Conservation (phyloP, 1,140 invertebrate species). For the Drosophila tani region DNA sequence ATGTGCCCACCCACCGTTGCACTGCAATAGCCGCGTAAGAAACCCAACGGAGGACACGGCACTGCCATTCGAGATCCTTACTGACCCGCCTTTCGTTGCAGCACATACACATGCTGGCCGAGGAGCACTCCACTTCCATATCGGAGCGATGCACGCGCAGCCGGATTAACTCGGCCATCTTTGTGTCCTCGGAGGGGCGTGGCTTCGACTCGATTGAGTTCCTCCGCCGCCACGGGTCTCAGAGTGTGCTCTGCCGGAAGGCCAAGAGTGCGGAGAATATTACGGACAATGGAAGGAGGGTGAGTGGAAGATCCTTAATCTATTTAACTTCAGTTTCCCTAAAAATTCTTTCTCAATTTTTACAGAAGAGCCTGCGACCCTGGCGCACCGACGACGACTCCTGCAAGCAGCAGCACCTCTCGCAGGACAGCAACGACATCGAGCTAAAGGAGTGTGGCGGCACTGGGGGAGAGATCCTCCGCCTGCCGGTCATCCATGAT, state of each 20-base stretch:
- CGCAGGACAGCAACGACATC: slow-evolving; percentile 64
- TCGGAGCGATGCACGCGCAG: slow-evolving; percentile 87
- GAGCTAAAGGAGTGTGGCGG: slow-evolving; percentile 74
- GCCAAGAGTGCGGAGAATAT: slow-evolving; percentile 90
- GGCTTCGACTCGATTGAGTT: slow-evolving; percentile 92
- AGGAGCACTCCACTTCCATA: slow-evolving; percentile 83
- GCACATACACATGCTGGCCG: slow-evolving; percentile 87
- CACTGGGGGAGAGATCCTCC: slow-evolving; percentile 58
- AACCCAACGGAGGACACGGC: slow-evolving; percentile 25
- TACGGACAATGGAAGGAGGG: slow-evolving; percentile 84
- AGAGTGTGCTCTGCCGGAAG: slow-evolving; percentile 91
- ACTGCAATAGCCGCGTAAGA: slow-evolving; percentile 83
- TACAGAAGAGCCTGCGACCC: slow-evolving; percentile 77
- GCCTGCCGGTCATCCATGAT: slow-evolving; percentile 67
- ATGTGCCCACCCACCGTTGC: slow-evolving; percentile 82
- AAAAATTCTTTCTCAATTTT: background rate
- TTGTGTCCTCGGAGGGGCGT: slow-evolving; percentile 89
- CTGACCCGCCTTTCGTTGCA: slow-evolving; percentile 76
- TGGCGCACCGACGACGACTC: slow-evolving; percentile 82
- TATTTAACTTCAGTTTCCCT: too few relatives aligned
- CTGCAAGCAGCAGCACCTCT: slow-evolving; percentile 60
- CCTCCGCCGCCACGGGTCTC: slow-evolving; percentile 90
- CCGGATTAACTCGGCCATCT: slow-evolving; percentile 91
- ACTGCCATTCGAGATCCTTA: slow-evolving; percentile 4
- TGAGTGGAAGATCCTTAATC: slow-evolving; percentile 15